Percentiles rank a stretch among this genome's conserved stretches.
These are phyloP conservation scores for Acanthococcus lagerstroemiae DNA, from an alignment of 2,888 invertebrate species.

Conservation along the genomic window DNA sequence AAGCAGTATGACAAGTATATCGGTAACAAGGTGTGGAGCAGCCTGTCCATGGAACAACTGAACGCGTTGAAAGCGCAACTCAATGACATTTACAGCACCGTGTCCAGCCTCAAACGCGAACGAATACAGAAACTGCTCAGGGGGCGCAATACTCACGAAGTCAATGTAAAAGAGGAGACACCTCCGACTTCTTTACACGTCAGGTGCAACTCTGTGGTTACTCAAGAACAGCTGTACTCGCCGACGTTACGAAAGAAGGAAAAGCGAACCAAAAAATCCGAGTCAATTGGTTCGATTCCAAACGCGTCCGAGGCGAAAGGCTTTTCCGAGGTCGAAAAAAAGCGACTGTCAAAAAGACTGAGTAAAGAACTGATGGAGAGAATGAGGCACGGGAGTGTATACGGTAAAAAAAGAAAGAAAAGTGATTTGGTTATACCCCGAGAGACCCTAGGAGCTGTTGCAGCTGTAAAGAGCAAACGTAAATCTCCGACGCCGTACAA, in stretches of 20 bases:
- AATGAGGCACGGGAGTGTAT: constrained; percentile 26
- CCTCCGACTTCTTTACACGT: constrained; percentile 41
- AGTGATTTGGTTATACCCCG: constrained; percentile 39
- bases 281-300: constrained; percentile 47
- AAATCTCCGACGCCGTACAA: constrained; percentile 34
- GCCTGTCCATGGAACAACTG: constrained; percentile 73
- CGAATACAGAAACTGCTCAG: constrained; percentile 36
- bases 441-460: constrained; percentile 54
- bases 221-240: constrained; percentile 31
- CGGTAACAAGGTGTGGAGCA: constrained; percentile 70
- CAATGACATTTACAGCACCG: constrained; percentile 67
- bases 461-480: constrained; percentile 46
- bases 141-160: constrained; percentile 46
- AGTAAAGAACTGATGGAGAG: constrained; percentile 62
- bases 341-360: constrained; percentile 58
- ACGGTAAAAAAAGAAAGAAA: constrained; percentile 41
- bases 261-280: constrained; percentile 44
- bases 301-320: constrained; percentile 24
- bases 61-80: constrained; percentile 67
- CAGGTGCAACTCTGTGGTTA: constrained; percentile 43
- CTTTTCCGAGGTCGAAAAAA: constrained; percentile 58
- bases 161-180: constrained; percentile 42
- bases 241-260: constrained; percentile 41
- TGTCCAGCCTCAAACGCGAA: constrained; percentile 38
- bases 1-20: constrained; percentile 40